Percentiles rank a stretch among this genome's conserved stretches.
phyloP scores from a whole-genome alignment of 92 coral and sea anemone genomes.

The Heliopora coerulea region DNA sequence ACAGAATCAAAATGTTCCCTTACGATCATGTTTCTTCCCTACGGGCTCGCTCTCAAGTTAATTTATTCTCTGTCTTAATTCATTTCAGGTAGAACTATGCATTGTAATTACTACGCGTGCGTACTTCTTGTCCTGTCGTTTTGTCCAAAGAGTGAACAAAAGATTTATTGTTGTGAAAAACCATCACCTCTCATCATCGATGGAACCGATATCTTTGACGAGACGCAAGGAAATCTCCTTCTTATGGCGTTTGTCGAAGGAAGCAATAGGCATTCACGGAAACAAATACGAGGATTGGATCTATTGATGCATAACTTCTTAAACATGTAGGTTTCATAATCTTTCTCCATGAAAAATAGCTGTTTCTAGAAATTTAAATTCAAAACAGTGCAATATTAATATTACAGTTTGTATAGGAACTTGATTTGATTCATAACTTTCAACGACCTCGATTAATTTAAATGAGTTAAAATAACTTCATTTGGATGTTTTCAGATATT shows the following conservation, averaged over 20 bases:
- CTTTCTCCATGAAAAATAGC: no score
- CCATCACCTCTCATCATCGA: slow-evolving; percentile 9
- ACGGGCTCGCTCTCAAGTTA: no score
- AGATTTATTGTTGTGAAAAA: slow-evolving; percentile 20
- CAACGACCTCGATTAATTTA: no score
- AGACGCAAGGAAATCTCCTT: slow-evolving; percentile 10
- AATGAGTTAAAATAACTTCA: no score
- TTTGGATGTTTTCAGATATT: no score
- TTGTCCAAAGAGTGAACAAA: not conserved
- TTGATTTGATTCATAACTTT: no score
- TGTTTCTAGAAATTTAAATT: no score
- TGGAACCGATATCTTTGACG: slow-evolving; percentile 26
- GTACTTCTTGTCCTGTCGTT: not conserved
- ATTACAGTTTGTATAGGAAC: no score
- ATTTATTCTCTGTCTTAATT: not conserved
- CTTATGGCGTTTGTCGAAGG: slow-evolving; percentile 42
- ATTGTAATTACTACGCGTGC: not conserved
- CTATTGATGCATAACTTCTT: slow-evolving; percentile 25
- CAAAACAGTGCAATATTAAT: no score
- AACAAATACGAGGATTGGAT: slow-evolving; percentile 38
- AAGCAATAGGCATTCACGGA: slow-evolving; percentile 18
- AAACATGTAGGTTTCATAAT: slow-evolving; percentile 39
- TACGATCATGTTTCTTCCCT: no score
- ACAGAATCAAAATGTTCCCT: no score
- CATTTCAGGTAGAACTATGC: not conserved